Base-by-base conservation (phyloP, 2,797 vertebrate species). In the Phrynocephalus guinanensis region DNA sequence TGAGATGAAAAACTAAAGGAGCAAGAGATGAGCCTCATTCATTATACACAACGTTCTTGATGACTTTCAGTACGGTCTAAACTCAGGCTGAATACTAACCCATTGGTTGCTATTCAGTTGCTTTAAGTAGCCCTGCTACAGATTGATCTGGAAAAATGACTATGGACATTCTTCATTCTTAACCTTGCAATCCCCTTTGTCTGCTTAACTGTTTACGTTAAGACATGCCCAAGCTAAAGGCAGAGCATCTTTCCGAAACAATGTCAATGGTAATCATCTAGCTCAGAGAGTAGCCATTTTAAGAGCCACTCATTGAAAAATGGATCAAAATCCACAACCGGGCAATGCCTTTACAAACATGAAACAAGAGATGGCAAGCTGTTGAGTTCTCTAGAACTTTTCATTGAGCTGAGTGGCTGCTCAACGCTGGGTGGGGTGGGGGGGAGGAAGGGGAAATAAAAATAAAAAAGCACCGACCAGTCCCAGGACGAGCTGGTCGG, bases 51-150 rank as follows among this genome's bases (percentile, higher is more conserved):
- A 91, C 91, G 90, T 94, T 95, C 91, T 94, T 92, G 92, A 92
- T 94, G 93, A 94, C 95, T 95, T 87, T 95, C 92, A 93, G 83
- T 86, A 91, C 87, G 89, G 94, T 94, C 91, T 95, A 94, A 94
- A 94, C 94, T 94, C 93, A 93, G 88, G 90, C 91, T 91, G 95
- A 95, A 96, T 96, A 92, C 95, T 95, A 95, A 95, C 95, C 95
- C 94, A 91, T 94, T 95, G 93, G 94, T 95, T 95, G 94, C 92
- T 95, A 94, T 96, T 95, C 95, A 94, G 92, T 92, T 93, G 93
- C 94, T 93, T 20, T 91, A 94, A 95, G 94, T 89, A 95, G 93
- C 92, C 93, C 91, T 90, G 92, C 91, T 91, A 91, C 91, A 95
- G 94, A 94, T 93, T 91, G 93, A 93, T 90, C 84, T 93, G 91